Conservation (phyloP, 2,113 vertebrate genomes). For the Hydrochoerus hydrochaeris region DNA sequence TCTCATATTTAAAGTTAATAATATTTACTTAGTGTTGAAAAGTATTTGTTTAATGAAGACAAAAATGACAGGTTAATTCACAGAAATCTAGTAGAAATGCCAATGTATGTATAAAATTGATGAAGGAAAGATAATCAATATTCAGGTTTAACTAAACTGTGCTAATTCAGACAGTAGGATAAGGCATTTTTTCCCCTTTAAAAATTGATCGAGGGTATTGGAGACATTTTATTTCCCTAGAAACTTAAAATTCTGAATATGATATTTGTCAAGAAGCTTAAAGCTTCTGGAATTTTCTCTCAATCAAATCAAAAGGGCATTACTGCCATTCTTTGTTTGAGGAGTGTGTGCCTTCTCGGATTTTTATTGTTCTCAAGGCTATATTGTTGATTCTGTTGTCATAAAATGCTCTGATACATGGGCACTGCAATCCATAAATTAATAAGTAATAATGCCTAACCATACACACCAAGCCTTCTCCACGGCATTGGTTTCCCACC, state of each 20-base stretch:
- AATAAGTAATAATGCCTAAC: slow-evolving; percentile 59
- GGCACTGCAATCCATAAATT: background rate
- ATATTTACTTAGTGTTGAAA: slow-evolving; percentile 13
- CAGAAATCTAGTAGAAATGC: slow-evolving; percentile 38
- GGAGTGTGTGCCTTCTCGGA: background rate
- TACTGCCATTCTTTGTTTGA: slow-evolving; percentile 62
- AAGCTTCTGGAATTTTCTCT: slow-evolving; percentile 28
- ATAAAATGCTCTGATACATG: slow-evolving; percentile 31
- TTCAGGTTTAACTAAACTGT: slow-evolving; percentile 54
- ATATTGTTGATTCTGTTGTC: slow-evolving; percentile 49
- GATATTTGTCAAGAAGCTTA: slow-evolving; percentile 55
- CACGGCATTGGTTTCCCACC: background rate
- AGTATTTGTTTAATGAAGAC: slow-evolving; percentile 1
- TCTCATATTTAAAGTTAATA: slow-evolving; percentile 41
- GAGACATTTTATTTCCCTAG: slow-evolving; percentile 19
- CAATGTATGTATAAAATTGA: slow-evolving; percentile 35
- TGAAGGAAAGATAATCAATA: slow-evolving; percentile 4
- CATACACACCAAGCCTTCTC: background rate
- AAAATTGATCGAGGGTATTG: slow-evolving; percentile 30
- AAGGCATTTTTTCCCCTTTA: slow-evolving; percentile 16
- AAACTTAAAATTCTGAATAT: slow-evolving; percentile 65
- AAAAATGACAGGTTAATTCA: slow-evolving; percentile 28
- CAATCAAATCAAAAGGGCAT: slow-evolving; percentile 61
- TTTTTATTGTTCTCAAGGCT: slow-evolving; percentile 66
- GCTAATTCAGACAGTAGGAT: slow-evolving; percentile 12